Evolutionary conservation across 2,113 vertebrate species (phyloP).

Genomic region (Phrynosoma blainvillii): DNA sequence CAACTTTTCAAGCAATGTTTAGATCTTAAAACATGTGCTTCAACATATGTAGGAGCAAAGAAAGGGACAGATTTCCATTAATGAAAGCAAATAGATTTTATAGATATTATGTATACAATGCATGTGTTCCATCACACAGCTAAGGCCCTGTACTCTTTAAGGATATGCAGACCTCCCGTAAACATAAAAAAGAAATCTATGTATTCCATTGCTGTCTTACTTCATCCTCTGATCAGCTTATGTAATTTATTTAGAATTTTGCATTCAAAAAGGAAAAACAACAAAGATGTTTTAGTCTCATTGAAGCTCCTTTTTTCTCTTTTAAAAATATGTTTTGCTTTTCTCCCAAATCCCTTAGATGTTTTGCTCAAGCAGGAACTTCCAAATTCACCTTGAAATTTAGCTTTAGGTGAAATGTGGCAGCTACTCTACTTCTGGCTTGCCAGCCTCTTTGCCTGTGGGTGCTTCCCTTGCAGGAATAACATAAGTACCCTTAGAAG

Average conservation of each 20-base stretch:
- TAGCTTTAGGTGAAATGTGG: slow-evolving; percentile 3
- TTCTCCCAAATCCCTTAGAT: background rate
- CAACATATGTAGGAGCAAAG: background rate
- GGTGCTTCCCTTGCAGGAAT: slow-evolving; percentile 10
- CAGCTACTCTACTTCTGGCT: background rate
- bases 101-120: background rate
- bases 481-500: slow-evolving; percentile 25
- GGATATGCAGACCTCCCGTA: background rate
- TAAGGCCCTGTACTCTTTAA: background rate
- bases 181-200: background rate
- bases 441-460: background rate
- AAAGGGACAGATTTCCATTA: background rate
- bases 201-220: background rate
- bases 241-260: background rate
- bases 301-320: background rate
- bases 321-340: background rate
- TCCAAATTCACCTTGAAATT: slow-evolving; percentile 27
- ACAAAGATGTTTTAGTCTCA: background rate
- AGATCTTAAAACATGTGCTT: background rate
- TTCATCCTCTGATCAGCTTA: background rate
- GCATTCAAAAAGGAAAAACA: background rate
- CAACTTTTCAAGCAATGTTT: background rate
- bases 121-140: background rate
- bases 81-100: background rate
- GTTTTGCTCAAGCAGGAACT: background rate